Percentiles rank a stretch among this genome's conserved stretches.
These are phyloP conservation scores for Arizona elegans DNA, from an alignment of 2,113 vertebrate genomes.

Conservation along the genomic window DNA sequence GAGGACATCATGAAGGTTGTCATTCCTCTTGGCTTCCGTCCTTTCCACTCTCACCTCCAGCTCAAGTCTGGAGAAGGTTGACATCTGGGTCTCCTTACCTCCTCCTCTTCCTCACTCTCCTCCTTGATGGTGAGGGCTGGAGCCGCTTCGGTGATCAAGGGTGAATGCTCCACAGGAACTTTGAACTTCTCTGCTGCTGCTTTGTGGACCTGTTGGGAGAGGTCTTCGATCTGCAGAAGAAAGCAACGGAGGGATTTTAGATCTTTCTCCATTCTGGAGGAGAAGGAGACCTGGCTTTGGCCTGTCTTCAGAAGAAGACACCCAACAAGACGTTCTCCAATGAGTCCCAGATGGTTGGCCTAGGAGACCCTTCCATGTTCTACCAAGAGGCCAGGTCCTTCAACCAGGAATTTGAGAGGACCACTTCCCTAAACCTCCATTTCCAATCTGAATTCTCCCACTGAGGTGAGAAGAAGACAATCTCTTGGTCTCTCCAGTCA, in stretches of 20 bases:
- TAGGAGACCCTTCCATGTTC: neutral
- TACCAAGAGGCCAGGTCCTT: neutral
- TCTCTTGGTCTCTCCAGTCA: neutral
- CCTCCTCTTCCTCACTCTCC: slow-evolving; percentile 89
- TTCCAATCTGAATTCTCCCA: neutral
- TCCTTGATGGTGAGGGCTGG: slow-evolving; percentile 84
- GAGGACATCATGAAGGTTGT: neutral
- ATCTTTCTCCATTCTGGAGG: no score
- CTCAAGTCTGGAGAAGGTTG: neutral
- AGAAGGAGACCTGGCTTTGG: neutral
- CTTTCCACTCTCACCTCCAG: neutral
- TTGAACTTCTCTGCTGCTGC: slow-evolving; percentile 97
- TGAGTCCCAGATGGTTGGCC: neutral
- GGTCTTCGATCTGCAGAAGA: slow-evolving; percentile 85
- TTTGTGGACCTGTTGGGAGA: slow-evolving; percentile 96
- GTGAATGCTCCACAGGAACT: slow-evolving; percentile 86
- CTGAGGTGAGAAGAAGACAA: neutral
- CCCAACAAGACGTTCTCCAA: neutral
- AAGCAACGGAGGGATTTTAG: no score
- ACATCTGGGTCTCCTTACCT: slow-evolving; percentile 54
- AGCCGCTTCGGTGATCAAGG: slow-evolving; percentile 62
- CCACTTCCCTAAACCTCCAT: neutral
- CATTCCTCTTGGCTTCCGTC: neutral
- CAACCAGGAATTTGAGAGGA: neutral
- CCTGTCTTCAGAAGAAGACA: neutral